Conservation (phyloP, 2,888 invertebrate species). For the Exocentrus adspersus region DNA sequence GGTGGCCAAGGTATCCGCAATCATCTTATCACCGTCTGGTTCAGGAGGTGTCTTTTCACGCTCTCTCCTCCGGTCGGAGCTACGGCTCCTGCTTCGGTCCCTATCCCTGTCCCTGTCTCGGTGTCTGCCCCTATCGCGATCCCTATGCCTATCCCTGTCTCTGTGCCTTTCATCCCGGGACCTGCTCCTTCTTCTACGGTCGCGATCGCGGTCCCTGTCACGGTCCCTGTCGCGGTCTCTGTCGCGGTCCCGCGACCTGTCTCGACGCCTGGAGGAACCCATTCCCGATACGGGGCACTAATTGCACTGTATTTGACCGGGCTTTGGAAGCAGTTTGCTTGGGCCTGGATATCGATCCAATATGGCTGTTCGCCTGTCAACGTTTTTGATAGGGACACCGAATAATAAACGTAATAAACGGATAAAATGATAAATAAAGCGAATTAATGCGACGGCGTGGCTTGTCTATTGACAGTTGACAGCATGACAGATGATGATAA, state of each 20-base stretch:
- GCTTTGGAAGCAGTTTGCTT: too few relatives aligned
- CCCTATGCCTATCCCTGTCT: slow-evolving; percentile 59
- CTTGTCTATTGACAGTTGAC: too few relatives aligned
- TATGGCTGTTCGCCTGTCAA: too few relatives aligned
- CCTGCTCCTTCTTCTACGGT: slow-evolving; percentile 55
- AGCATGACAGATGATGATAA: too few relatives aligned
- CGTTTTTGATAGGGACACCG: too few relatives aligned
- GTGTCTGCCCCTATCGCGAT: slow-evolving; percentile 49
- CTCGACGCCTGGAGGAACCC: slow-evolving; percentile 68
- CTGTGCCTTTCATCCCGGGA: slow-evolving; percentile 55
- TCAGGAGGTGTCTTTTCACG: slow-evolving; percentile 55
- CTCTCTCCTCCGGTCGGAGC: slow-evolving; percentile 58
- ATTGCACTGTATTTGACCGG: too few relatives aligned
- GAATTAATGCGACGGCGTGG: too few relatives aligned
- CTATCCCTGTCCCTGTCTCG: slow-evolving; percentile 52
- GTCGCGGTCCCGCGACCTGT: slow-evolving; percentile 65
- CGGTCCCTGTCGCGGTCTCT: slow-evolving; percentile 66
- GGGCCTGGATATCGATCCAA: slow-evolving; percentile 10
- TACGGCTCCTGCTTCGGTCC: slow-evolving; percentile 56
- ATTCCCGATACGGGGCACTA: slow-evolving; percentile 58
- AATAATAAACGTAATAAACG: too few relatives aligned
- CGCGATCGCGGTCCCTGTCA: slow-evolving; percentile 60
- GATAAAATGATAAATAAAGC: too few relatives aligned
- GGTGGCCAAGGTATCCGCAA: slow-evolving; percentile 65
- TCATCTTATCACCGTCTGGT: slow-evolving; percentile 63